Conservation (phyloP, 2,888 invertebrate genomes). For the Plagodis dolabraria region DNA sequence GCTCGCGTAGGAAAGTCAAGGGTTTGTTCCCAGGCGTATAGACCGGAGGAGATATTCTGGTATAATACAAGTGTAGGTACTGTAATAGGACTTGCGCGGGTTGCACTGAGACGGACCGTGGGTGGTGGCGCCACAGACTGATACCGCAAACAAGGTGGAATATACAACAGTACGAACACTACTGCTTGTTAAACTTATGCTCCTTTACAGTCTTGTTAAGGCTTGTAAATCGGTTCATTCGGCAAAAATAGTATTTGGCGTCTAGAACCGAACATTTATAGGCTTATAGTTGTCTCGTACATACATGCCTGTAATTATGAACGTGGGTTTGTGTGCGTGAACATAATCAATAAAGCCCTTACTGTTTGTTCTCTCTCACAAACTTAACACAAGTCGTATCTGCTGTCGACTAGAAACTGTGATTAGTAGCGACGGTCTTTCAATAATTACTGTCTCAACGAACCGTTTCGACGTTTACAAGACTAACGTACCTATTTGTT, state of each 20-base stretch:
- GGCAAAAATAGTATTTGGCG: too few species aligned
- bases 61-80: constrained; percentile 49
- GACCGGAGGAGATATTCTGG: constrained; percentile 45
- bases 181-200: neutral
- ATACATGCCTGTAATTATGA: too few species aligned
- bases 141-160: constrained; percentile 34
- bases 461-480: constrained; percentile 39
- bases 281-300: too few species aligned
- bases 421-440: constrained; percentile 65
- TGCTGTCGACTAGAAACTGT: constrained; percentile 61
- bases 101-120: constrained; percentile 51
- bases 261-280: too few species aligned
- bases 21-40: constrained; percentile 61
- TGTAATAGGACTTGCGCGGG: constrained; percentile 54
- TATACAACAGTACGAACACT: constrained; percentile 15
- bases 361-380: constrained; percentile 27
- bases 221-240: neutral
- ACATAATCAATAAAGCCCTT: neutral
- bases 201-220: neutral
- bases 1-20: constrained; percentile 53
- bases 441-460: constrained; percentile 61
- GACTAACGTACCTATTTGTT: constrained; percentile 32
- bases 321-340: neutral
- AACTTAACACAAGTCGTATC: constrained; percentile 53
- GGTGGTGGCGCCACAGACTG: constrained; percentile 59